phyloP scores from a whole-genome alignment of 2,888 invertebrate genomes.

The Brachynemurus nebulosus region DNA sequence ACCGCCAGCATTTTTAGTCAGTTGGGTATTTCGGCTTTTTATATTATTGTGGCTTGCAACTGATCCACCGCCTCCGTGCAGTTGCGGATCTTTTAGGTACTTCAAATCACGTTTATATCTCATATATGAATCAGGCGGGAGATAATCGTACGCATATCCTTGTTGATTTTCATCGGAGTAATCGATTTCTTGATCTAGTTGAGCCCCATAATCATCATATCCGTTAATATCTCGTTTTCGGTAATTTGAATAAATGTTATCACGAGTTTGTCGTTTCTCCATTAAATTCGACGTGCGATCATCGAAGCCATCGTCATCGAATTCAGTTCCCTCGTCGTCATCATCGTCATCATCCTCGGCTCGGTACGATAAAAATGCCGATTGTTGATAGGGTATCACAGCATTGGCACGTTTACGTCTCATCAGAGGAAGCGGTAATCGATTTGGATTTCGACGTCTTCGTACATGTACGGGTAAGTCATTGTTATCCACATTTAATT shows the following conservation, averaged over 20 bases:
- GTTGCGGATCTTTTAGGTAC: too few relatives aligned
- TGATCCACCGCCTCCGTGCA: slow-evolving; percentile 21
- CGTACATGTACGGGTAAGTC: slow-evolving; percentile 20
- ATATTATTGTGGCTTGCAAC: slow-evolving; percentile 21
- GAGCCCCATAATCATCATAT: neutral
- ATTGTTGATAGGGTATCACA: slow-evolving; percentile 29
- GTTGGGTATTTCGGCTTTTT: slow-evolving; percentile 17
- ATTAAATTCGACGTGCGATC: slow-evolving; percentile 31
- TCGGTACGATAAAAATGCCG: slow-evolving; percentile 30
- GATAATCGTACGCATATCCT: slow-evolving; percentile 11
- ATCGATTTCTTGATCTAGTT: neutral
- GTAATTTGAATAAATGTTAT: neutral
- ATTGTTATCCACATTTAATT: slow-evolving; percentile 17
- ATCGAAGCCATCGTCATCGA: slow-evolving; percentile 36
- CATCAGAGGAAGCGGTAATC: slow-evolving; percentile 8
- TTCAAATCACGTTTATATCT: slow-evolving; percentile 20
- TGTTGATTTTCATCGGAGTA: slow-evolving; percentile 13
- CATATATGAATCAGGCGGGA: slow-evolving; percentile 2
- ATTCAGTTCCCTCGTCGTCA: slow-evolving; percentile 36
- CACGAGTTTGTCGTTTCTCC: slow-evolving; percentile 17
- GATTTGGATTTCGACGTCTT: slow-evolving; percentile 18
- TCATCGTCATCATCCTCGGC: slow-evolving; percentile 32
- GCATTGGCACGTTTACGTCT: slow-evolving; percentile 27
- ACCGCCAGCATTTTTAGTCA: neutral
- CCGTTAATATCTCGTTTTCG: neutral